Base-by-base conservation (phyloP, 2,888 invertebrate species). In the Mesochorus sp. region DNA sequence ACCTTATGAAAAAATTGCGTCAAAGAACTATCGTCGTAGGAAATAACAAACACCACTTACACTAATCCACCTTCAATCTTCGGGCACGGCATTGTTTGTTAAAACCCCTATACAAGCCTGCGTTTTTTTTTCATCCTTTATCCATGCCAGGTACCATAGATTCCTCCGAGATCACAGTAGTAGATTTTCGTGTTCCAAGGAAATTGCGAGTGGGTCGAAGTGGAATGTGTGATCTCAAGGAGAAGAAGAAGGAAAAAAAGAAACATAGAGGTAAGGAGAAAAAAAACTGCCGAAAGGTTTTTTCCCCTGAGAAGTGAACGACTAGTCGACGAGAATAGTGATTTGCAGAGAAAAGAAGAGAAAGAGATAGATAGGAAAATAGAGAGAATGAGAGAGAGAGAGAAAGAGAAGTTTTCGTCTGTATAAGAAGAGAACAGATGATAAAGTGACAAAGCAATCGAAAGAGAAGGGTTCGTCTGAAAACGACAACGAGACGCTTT, bases 371-470 rank as follows among this genome's bases (percentile, higher is more conserved):
- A 67, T 12, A 24, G 44, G 49, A 24, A 24, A 24, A 49, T 10
- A 10, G 5, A 68, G 17, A 49, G n/a, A n/a, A n/a, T n/a, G n/a
- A 44, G 31, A 51, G 42, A 67, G 19, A 24, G 44, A 53, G 49
- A 24, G 49, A 49, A n/a, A 10, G 5, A 68, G 17, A 49, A 8
- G 26, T 51, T 28, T 59, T 49, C 17, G 39, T 12, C 17, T 21
- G 49, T 61, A 28, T 12, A 67, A 26, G 28, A 12, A n/a, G 19
- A 59, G 28, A 59, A 51, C 53, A 44, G 66, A 59, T 62, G 55
- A 77, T 64, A 53, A 42, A 70, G 66, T 44, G 59, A 72, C 71
- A 66, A 70, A 70, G 57, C 68, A 72, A 73, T 70, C 42, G 73
- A 55, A 72, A 51, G 68, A 66, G 53, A 62, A 57, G 62, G 64